Percentiles rank a stretch among this genome's conserved stretches.
These are phyloP conservation scores for Erythrocercus mccallii DNA, from an alignment of 2,113 vertebrate genomes.

Conservation along the genomic window DNA sequence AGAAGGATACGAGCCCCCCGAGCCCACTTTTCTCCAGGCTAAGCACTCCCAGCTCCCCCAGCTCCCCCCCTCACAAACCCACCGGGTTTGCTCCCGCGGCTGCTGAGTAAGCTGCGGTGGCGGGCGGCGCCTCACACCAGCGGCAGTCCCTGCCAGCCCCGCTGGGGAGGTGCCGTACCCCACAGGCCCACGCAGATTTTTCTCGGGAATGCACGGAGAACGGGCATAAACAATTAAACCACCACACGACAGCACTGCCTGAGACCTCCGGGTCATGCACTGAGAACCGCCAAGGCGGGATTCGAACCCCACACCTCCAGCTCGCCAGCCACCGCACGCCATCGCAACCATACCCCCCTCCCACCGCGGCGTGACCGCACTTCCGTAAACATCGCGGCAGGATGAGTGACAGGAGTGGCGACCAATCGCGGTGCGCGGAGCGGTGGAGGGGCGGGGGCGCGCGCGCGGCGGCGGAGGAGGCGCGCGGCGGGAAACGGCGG, in stretches of 20 bases:
- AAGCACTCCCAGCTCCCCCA: background rate
- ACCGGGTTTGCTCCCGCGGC: no score
- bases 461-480: rapidly evolving
- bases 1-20: rapidly evolving
- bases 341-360: rapidly evolving
- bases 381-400: background rate
- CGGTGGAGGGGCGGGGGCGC: rapidly evolving
- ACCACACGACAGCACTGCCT: rapidly evolving
- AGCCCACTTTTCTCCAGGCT: background rate
- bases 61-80: background rate
- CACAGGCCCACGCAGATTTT: background rate
- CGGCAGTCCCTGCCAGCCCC: rapidly evolving
- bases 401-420: rapidly evolving
- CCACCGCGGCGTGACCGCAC: rapidly evolving
- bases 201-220: rapidly evolving
- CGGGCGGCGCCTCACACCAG: rapidly evolving
- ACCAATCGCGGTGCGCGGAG: background rate
- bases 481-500: background rate
- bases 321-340: rapidly evolving
- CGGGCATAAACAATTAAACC: background rate
- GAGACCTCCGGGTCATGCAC: rapidly evolving
- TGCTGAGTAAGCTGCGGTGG: background rate
- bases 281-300: rapidly evolving
- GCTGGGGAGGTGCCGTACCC: rapidly evolving
- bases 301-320: rapidly evolving